Percentiles rank a stretch among this genome's conserved stretches.
Conservation (phyloP, 2,113 vertebrate species). For the Ranitomeya variabilis region DNA sequence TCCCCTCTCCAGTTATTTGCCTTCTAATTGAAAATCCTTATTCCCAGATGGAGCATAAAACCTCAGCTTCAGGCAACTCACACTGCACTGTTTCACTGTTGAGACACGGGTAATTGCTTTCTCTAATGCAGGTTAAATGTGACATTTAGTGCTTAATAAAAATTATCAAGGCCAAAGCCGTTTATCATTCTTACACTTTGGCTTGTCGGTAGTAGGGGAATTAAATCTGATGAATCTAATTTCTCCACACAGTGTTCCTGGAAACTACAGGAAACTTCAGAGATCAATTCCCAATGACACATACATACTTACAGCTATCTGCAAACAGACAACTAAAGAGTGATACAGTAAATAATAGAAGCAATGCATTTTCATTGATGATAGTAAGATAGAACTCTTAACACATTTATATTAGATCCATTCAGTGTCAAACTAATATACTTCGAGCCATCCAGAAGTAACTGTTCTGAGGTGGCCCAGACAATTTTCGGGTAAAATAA, state of each 20-base stretch:
- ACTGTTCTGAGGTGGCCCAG: no score
- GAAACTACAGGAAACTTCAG: constrained; percentile 62
- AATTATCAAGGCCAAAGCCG: constrained; percentile 87
- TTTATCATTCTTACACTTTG: constrained; percentile 85
- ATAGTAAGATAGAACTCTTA: background rate
- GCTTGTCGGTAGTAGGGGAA: constrained; percentile 78
- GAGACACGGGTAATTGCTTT: constrained; percentile 91
- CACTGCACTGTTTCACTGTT: constrained; percentile 78
- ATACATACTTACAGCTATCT: background rate
- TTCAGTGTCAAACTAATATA: no score
- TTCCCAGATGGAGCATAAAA: constrained; percentile 83
- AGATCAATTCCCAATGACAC: constrained; percentile 49
- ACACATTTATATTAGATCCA: no score
- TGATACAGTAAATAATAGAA: background rate
- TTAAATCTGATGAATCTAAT: constrained; percentile 65
- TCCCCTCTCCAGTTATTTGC: constrained; percentile 83
- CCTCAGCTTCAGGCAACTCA: constrained; percentile 71
- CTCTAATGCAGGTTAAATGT: constrained; percentile 93
- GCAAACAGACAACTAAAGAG: background rate
- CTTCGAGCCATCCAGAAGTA: no score
- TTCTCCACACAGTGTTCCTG: constrained; percentile 67
- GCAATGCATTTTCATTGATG: background rate
- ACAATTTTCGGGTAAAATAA: no score
- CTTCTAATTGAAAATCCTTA: constrained; percentile 92
- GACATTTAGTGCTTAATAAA: constrained; percentile 92